phyloP scores from a whole-genome alignment of 2,797 vertebrate genomes.

The Sebastes diaconus region DNA sequence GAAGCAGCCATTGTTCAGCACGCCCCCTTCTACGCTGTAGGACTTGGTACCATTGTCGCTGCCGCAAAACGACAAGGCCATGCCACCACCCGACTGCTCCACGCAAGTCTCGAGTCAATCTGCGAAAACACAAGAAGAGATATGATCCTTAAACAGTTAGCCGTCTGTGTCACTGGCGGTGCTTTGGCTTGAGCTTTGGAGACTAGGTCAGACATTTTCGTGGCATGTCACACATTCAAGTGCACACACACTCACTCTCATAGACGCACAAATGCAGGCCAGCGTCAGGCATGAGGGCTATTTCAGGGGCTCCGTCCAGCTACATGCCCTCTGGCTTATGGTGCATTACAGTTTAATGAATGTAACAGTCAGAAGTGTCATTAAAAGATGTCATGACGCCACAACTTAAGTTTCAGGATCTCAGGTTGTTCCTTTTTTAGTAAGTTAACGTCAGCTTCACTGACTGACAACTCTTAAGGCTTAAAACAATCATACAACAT shows the following conservation, averaged over 20 bases:
- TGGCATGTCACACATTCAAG: constrained; percentile 19
- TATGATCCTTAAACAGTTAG: too few species aligned
- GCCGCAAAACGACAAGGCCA: constrained; percentile 93
- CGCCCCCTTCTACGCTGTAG: constrained; percentile 87
- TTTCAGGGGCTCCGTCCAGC: constrained; percentile 6
- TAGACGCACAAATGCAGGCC: background rate
- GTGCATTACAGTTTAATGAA: background rate
- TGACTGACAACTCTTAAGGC: too few species aligned
- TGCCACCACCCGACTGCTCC: constrained; percentile 61
- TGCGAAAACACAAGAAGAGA: background rate
- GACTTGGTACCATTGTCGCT: constrained; percentile 76
- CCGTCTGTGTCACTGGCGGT: accelerated
- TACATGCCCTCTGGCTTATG: background rate
- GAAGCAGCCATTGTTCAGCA: constrained; percentile 94
- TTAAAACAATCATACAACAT: too few species aligned
- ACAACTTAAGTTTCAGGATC: too few species aligned
- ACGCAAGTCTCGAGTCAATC: constrained; percentile 37
- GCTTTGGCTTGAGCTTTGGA: background rate
- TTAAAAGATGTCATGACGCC: too few species aligned
- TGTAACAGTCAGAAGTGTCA: background rate
- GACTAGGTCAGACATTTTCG: background rate
- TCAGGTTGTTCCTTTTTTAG: too few species aligned
- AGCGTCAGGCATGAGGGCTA: constrained; percentile 17
- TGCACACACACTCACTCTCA: background rate
- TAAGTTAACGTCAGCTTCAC: too few species aligned